phyloP scores from a whole-genome alignment of 2,888 invertebrate species.

The Eretmocerus hayati region DNA sequence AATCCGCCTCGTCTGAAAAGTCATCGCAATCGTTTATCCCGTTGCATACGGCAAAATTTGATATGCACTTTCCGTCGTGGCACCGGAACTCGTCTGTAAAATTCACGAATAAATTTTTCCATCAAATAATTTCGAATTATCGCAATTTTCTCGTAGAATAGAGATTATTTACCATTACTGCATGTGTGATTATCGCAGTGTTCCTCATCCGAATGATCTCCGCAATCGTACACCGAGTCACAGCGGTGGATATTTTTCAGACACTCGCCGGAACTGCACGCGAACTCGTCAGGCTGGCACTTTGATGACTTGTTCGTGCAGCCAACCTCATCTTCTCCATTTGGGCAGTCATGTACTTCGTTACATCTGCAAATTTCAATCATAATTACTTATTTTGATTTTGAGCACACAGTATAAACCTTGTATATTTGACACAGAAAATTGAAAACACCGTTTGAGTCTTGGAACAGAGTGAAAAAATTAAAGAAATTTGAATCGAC shows the following conservation, averaged over 20 bases:
- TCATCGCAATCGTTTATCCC: slow-evolving; percentile 68
- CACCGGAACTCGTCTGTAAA: slow-evolving; percentile 54
- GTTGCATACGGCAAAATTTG: slow-evolving; percentile 64
- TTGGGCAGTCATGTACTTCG: slow-evolving; percentile 49
- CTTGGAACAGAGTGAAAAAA: too few species aligned
- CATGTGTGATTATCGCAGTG: slow-evolving; percentile 43
- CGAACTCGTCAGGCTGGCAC: slow-evolving; percentile 39
- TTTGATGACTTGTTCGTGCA: slow-evolving; percentile 35
- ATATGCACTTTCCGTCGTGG: slow-evolving; percentile 62
- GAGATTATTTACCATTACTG: slow-evolving; percentile 17
- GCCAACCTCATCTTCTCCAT: slow-evolving; percentile 55
- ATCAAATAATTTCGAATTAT: too few species aligned
- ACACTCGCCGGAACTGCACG: slow-evolving; percentile 53
- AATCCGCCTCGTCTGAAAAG: slow-evolving; percentile 62
- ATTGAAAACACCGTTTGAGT: too few species aligned
- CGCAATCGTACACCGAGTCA: slow-evolving; percentile 51
- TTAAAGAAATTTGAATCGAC: too few species aligned
- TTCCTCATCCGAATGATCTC: slow-evolving; percentile 54
- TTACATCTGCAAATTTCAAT: slow-evolving; percentile 49
- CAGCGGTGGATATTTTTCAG: slow-evolving; percentile 48
- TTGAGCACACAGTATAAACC: background rate
- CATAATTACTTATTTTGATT: background rate
- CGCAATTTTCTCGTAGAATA: background rate
- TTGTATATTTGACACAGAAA: background rate
- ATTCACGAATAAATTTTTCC: too few species aligned